Percentiles rank a stretch among this genome's conserved stretches.
Evolutionary conservation across 2,113 vertebrate species (phyloP).

Genomic region (Pao palembangensis): DNA sequence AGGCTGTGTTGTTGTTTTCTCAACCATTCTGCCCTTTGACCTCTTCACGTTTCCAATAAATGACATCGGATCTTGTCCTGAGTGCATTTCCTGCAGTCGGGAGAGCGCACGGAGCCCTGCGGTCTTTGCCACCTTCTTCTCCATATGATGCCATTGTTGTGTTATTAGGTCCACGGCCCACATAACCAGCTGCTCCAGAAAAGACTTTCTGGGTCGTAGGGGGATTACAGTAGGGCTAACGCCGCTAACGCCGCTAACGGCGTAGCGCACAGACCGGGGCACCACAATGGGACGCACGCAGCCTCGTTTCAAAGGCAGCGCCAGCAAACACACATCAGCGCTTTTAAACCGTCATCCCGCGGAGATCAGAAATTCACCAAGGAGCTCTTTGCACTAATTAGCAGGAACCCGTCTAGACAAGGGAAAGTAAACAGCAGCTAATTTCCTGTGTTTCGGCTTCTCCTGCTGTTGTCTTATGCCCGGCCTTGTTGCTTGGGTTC

Average conservation of each 20-base stretch:
- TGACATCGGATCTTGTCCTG: too few relatives aligned
- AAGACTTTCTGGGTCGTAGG: slow-evolving; percentile 59
- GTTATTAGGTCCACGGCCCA: slow-evolving; percentile 46
- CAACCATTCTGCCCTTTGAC: too few relatives aligned
- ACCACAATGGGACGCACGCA: slow-evolving; percentile 54
- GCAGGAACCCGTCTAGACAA: slow-evolving; percentile 46
- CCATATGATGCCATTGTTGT: slow-evolving; percentile 40
- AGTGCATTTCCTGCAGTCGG: neutral
- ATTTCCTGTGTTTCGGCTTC: slow-evolving; percentile 63
- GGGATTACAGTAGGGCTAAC: slow-evolving; percentile 55
- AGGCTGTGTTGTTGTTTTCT: too few relatives aligned
- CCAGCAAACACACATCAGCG: slow-evolving; percentile 3
- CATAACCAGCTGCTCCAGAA: slow-evolving; percentile 61
- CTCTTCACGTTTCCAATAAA: too few relatives aligned
- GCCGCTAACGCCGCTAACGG: neutral
- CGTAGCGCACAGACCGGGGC: slow-evolving; percentile 26
- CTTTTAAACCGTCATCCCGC: slow-evolving; percentile 8
- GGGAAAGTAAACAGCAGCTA: slow-evolving; percentile 43
- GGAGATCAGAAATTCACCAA: slow-evolving; percentile 24
- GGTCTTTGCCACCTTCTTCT: slow-evolving; percentile 36
- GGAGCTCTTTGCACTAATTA: slow-evolving; percentile 41
- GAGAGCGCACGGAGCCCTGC: neutral
- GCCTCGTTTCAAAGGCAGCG: slow-evolving; percentile 1
- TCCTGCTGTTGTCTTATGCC: slow-evolving; percentile 14
- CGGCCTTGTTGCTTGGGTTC: neutral